Base-by-base conservation (phyloP, 2,888 invertebrate genomes). In the Artemia sinica region DNA sequence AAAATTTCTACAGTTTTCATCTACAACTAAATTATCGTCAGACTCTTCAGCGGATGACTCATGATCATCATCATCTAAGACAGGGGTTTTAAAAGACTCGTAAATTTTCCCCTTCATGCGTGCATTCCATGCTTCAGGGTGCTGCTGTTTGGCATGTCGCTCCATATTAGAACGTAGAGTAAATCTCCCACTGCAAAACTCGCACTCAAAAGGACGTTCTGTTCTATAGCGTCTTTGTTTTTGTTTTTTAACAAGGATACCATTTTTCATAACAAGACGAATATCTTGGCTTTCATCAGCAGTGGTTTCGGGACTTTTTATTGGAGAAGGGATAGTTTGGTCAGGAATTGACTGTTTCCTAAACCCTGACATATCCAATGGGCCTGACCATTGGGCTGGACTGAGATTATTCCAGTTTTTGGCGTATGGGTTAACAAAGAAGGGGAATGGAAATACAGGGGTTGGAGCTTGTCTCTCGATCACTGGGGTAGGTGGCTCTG, bases 151-250 rank as follows among this genome's bases (percentile, higher is more conserved):
- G 5, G 93, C 89, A 74, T 94, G 94, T 0, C 92, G 82, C 77
- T 93, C 93, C 91, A 93, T 93, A 74, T 94, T 93, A 11, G 91
- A 91, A n/a, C 91, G 82, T 12, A 93, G 79, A 0, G 93, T 93
- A 75, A 94, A 94, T 68, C 89, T 82, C 0, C 92, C 91, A 0
- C 89, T 87, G 77, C 94, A 93, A 75, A 91, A 89, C 70, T 89
- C 89, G 77, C 93, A 94, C 0, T 88, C 86, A 77, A 91, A 93
- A 0, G 92, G 92, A 49, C 92, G 81, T 76, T 93, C 92, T 41
- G 92, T 92, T 71, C 92, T 82, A 76, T 92, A 92, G 65, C 92
- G 84, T 67, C 91, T 80, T 77, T 92, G 92, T 75, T 92, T 92
- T 75, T 91, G 91, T 74, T 92, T 92, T 1, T 91, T 91, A 86